A percentile compares a stretch with the other conserved stretches of the same genome.
Conservation (phyloP, 1,140 invertebrate genomes). For the Psilanteris sp. region DNA sequence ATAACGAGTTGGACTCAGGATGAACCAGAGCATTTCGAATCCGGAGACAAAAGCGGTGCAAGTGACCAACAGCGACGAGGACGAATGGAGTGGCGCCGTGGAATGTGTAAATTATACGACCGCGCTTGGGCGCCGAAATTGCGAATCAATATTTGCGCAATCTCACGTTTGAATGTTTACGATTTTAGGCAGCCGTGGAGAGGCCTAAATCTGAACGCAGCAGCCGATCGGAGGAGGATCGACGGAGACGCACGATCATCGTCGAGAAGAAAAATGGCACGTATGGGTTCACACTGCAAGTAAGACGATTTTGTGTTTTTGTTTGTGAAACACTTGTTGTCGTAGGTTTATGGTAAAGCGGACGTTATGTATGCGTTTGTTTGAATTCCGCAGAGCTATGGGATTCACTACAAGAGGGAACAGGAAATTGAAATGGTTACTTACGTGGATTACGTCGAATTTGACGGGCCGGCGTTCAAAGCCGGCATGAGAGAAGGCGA, state of each 20-base stretch:
- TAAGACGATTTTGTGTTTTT: conserved; percentile 68
- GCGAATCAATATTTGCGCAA: too few relatives aligned
- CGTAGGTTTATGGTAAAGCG: too few relatives aligned
- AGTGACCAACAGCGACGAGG: conserved; percentile 76
- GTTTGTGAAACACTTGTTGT: too few relatives aligned
- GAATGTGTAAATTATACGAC: conserved; percentile 82
- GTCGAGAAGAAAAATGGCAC: conserved; percentile 94
- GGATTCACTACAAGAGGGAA: conserved; percentile 95
- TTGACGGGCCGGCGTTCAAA: conserved; percentile 90
- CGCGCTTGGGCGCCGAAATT: too few relatives aligned
- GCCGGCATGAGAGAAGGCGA: conserved; percentile 96
- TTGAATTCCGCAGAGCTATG: conserved; percentile 88
- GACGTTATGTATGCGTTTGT: not conserved
- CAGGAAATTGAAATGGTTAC: conserved; percentile 95
- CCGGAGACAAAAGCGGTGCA: conserved; percentile 64
- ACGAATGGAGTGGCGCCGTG: conserved; percentile 78
- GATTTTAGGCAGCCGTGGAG: conserved; percentile 85
- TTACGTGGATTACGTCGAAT: conserved; percentile 97
- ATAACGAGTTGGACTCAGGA: too few relatives aligned
- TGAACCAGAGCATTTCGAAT: conserved; percentile 71
- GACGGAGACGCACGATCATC: conserved; percentile 91
- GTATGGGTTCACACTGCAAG: conserved; percentile 94
- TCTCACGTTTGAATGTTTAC: too few relatives aligned
- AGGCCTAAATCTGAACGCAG: conserved; percentile 90
- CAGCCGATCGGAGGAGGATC: conserved; percentile 90